Evolutionary conservation across 1,140 invertebrate genomes (phyloP), one percentile per base, ranked within the genome.

Genomic region (Scaptomyza graminum): DNA sequence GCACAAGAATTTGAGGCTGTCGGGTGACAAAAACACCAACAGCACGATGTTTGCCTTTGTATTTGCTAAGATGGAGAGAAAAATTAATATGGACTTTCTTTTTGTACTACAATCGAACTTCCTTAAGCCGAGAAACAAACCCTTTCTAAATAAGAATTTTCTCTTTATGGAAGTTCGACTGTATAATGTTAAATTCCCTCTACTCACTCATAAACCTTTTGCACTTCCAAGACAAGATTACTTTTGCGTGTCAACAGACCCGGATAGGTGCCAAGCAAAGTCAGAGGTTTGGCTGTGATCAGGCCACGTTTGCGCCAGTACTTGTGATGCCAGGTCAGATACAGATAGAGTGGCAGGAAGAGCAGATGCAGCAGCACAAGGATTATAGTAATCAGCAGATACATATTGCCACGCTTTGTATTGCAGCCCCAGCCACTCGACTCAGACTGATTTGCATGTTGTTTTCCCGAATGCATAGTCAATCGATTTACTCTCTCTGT

Each of bases 231-330:
- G 0, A 81, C 75, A 1, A 92, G 51, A 71, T 90, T 88, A 46
- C 71, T 67, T 31, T 74, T 77, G 5, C 81, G 65, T 9, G 72
- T 76, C 9, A 79, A 47, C 15, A 84, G 63, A 12, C 92, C 93
- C 50, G 94, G 93, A 79, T 94, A 90, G 5, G 76, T 92, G 9
- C 92, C 92, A 11, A 91, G 69, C 5, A 92, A n/a, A 0, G 82
- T 64, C 1, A 76, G 39, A 0, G 92, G 91, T n/a, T 80, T 72
- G 5, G 90, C 91, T 11, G 87, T 88, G n/a, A 74, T 28, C 11
- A 92, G 18, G 3, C 90, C 85, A 2, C 88, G 65, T 31, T 70
- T 76, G 5, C 57, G 56, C 91, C 92, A 92, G 59, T 89, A 90
- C 31, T 78, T 80, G 65, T 91, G 91, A 62, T 92, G 79, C 79